Evolutionary conservation across 2,888 invertebrate species (phyloP).

Genomic region (Boloria selene): DNA sequence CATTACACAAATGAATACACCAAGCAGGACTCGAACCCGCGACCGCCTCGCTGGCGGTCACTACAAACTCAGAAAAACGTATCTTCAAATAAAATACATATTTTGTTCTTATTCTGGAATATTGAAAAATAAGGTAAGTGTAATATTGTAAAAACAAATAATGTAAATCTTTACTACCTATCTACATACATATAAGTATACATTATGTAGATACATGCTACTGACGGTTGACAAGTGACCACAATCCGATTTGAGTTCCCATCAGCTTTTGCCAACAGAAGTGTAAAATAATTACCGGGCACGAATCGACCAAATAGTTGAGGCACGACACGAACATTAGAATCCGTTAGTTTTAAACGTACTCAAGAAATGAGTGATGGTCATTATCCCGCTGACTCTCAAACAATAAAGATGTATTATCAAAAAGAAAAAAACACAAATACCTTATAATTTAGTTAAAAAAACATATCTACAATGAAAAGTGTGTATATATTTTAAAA

Average conservation of each 20-base stretch:
- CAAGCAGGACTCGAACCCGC: too few relatives aligned
- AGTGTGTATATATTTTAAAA: too few relatives aligned
- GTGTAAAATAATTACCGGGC: constrained; percentile 60
- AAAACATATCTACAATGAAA: too few relatives aligned
- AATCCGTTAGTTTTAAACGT: constrained; percentile 60
- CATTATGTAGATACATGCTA: constrained; percentile 3
- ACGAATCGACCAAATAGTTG: constrained; percentile 66
- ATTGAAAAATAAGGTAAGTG: too few relatives aligned
- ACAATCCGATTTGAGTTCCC: constrained; percentile 62
- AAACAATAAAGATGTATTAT: not conserved
- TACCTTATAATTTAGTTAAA: too few relatives aligned
- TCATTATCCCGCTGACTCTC: constrained; percentile 7
- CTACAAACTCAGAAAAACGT: too few relatives aligned
- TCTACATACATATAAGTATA: not conserved
- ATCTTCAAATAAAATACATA: too few relatives aligned
- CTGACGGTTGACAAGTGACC: constrained; percentile 60
- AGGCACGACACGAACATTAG: constrained; percentile 65
- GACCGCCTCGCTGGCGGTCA: too few relatives aligned
- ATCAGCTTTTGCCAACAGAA: constrained; percentile 61
- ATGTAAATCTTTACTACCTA: not conserved
- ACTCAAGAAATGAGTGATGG: constrained; percentile 38
- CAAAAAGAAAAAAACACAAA: not conserved
- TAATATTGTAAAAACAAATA: not conserved
- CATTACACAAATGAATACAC: too few relatives aligned
- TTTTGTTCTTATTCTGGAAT: too few relatives aligned